Evolutionary conservation across 2,797 vertebrate genomes (phyloP), one percentile per base, ranked within the genome.

Genomic region (Streptopelia turtur): DNA sequence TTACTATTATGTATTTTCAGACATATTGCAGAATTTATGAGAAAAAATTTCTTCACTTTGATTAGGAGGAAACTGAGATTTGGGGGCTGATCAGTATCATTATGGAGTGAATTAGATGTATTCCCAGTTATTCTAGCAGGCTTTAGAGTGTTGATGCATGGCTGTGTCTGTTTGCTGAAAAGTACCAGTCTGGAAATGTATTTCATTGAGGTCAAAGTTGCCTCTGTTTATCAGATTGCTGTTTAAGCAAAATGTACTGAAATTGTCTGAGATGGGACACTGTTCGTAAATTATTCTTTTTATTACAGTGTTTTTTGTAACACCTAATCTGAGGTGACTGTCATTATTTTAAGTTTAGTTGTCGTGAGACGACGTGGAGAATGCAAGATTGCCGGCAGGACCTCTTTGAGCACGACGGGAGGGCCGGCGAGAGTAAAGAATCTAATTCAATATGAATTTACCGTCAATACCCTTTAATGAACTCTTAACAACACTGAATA

Each of bases 301-400:
- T 37, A 64, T 64, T 31, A 12, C 30, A 39, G 8, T 64, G 11
- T 82, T 95, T 92, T 89, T 50, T 56, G 13, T 76, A 82, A 52
- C n/a, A 87, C 20, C 18, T 79, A 70, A 82, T 35, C 31, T 76
- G 79, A 66, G 20, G 11, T 55, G 13, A 63, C 11, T 64, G 57
- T 60, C 57, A n/a, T 75, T 86, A 83, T 88, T 91, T 91, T 75
- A 88, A 69, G 22, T 78, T 90, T 79, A n/a, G n/a, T n/a, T n/a
- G n/a, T n/a, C n/a, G n/a, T n/a, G n/a, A n/a, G n/a, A n/a, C n/a
- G n/a, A n/a, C n/a, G n/a, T n/a, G n/a, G n/a, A n/a, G n/a, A n/a
- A n/a, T n/a, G n/a, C n/a, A n/a, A n/a, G n/a, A n/a, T n/a, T n/a
- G n/a, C n/a, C n/a, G n/a, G n/a, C n/a, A n/a, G n/a, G n/a, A n/a